phyloP scores from a whole-genome alignment of 2,888 invertebrate species.

The Protophormia terraenovae region DNA sequence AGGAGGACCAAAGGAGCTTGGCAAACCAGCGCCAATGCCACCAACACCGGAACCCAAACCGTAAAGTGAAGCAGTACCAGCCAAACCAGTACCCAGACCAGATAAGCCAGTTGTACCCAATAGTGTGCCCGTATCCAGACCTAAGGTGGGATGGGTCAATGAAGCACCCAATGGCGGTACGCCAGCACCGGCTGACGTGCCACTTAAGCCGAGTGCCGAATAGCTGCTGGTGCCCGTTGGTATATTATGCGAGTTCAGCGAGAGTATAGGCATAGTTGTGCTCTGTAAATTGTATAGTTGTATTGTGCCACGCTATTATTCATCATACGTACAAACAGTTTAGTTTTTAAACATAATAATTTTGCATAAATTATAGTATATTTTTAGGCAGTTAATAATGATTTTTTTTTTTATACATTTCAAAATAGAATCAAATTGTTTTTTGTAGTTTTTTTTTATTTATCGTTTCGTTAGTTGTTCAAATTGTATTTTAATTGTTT shows the following conservation, averaged over 20 bases:
- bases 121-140: conserved; percentile 77
- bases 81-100: conserved; percentile 74
- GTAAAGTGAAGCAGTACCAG: conserved; percentile 76
- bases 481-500: conserved; percentile 42
- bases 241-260: conserved; percentile 82
- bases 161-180: conserved; percentile 75
- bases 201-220: conserved; percentile 80
- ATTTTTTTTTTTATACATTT: conserved; percentile 48
- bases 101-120: conserved; percentile 71
- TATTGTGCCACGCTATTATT: conserved; percentile 80
- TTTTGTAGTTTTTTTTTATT: conserved; percentile 39
- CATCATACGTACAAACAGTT: background rate
- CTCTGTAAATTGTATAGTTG: conserved; percentile 84
- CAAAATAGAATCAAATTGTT: background rate
- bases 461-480: conserved; percentile 58
- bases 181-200: conserved; percentile 70
- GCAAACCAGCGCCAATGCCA: conserved; percentile 74
- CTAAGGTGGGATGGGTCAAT: conserved; percentile 79
- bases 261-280: conserved; percentile 85
- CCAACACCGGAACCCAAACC: conserved; percentile 72
- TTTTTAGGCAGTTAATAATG: conserved; percentile 30
- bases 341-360: background rate
- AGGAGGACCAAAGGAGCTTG: conserved; percentile 77
- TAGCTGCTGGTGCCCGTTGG: conserved; percentile 81
- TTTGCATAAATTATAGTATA: conserved; percentile 12